These are phyloP conservation scores for Epinephelus fuscoguttatus DNA, from an alignment of 2,113 vertebrate species.

Conservation along the genomic window DNA sequence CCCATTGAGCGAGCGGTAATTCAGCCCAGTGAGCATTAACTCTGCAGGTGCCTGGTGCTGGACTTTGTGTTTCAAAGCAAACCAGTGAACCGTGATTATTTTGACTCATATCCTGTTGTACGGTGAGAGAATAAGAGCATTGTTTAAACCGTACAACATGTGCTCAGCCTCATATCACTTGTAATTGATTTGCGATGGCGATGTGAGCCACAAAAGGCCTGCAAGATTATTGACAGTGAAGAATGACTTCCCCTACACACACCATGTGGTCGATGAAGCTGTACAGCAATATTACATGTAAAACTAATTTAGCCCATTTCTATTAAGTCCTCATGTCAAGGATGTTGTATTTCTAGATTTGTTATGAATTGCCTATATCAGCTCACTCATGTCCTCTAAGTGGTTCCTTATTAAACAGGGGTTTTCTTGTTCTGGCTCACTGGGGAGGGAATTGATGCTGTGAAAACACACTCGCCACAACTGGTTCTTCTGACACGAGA, in stretches of 20 bases:
- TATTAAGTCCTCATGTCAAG: conserved; percentile 43
- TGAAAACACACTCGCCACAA: conserved; percentile 24
- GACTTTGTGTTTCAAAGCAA: background rate
- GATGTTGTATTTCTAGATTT: conserved; percentile 17
- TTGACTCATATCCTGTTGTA: conserved; percentile 18
- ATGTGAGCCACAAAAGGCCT: conserved; percentile 18
- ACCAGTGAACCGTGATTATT: background rate
- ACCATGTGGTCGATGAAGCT: conserved; percentile 18
- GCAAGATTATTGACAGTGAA: conserved; percentile 46
- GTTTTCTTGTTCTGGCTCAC: conserved; percentile 35
- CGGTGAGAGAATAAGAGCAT: conserved; percentile 4
- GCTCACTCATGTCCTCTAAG: conserved; percentile 40
- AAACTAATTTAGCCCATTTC: conserved; percentile 39
- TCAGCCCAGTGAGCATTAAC: conserved; percentile 35
- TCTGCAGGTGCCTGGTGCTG: conserved; percentile 36
- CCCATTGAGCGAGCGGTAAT: conserved; percentile 33
- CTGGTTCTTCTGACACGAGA: conserved; percentile 13
- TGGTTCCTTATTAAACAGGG: conserved; percentile 39
- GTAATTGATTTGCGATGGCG: conserved; percentile 34
- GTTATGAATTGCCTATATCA: conserved; percentile 41
- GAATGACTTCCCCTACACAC: conserved; percentile 15
- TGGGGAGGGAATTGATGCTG: conserved; percentile 21
- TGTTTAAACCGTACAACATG: conserved; percentile 26
- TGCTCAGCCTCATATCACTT: conserved; percentile 30
- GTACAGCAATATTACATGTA: conserved; percentile 13